A percentile compares a stretch with the other conserved stretches of the same genome.
These are phyloP conservation scores for Hepsetus odoe DNA, from an alignment of 2,113 vertebrate genomes.

Conservation along the genomic window DNA sequence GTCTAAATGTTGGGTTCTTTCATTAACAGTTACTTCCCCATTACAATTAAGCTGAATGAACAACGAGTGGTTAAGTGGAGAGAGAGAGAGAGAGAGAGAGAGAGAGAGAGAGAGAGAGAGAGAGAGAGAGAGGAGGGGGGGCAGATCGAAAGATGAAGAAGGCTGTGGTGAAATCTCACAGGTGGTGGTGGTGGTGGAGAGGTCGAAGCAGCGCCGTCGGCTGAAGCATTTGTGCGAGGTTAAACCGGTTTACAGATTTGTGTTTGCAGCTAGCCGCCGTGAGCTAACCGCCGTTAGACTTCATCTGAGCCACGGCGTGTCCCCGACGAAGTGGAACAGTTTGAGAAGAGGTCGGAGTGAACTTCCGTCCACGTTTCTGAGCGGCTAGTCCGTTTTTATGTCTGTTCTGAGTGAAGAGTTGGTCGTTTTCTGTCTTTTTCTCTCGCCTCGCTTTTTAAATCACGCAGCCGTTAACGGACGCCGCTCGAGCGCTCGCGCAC, in stretches of 20 bases:
- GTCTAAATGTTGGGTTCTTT: no score
- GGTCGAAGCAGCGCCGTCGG: slow-evolving; percentile 46
- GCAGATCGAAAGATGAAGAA: slow-evolving; percentile 31
- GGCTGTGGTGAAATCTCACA: slow-evolving; percentile 67
- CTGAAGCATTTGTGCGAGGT: slow-evolving; percentile 18
- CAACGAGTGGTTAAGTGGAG: background rate
- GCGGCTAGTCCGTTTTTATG: background rate
- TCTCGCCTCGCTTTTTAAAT: background rate
- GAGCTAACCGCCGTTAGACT: background rate
- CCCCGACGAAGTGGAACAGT: background rate
- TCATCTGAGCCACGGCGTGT: background rate
- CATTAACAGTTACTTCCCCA: slow-evolving; percentile 27
- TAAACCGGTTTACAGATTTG: background rate
- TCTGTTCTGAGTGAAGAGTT: background rate
- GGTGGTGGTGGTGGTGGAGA: slow-evolving; percentile 77
- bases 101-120: background rate
- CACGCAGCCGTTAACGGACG: background rate
- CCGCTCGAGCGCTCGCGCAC: background rate
- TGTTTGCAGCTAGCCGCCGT: background rate
- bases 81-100: slow-evolving; percentile 26
- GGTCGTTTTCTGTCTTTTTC: background rate
- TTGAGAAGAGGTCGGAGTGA: background rate
- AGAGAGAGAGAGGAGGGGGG: slow-evolving; percentile 50
- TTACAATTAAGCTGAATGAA: slow-evolving; percentile 29
- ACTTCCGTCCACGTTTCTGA: background rate